These are phyloP conservation scores for Patiria pectinifera DNA, from an alignment of 53 echinoderm and acorn worm species.

Conservation along the genomic window DNA sequence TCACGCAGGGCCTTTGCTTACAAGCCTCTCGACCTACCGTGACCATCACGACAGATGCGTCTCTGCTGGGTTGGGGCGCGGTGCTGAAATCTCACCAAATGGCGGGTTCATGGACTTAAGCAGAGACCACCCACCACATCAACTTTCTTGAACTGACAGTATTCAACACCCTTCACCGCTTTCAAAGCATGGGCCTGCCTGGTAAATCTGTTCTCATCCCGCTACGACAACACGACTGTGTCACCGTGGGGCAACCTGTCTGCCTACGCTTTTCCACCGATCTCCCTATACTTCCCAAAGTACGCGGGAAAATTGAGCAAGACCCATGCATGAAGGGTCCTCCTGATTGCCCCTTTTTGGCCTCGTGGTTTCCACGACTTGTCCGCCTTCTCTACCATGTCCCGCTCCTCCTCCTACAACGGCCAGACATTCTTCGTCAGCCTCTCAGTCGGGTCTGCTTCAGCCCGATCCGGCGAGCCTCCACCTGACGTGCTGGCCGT, in stretches of 20 bases:
- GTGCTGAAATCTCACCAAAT: too few species aligned
- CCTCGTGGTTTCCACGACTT: conserved; percentile 4
- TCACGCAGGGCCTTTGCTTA: too few species aligned
- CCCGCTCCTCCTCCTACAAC: neutral
- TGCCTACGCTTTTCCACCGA: neutral
- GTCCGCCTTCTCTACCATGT: neutral
- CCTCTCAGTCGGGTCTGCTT: neutral
- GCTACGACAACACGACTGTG: too few species aligned
- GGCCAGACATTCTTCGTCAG: neutral
- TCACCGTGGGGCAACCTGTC: neutral
- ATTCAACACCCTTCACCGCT: too few species aligned
- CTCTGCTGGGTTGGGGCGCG: too few species aligned
- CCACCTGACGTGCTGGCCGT: conserved; percentile 12
- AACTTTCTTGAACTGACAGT: too few species aligned
- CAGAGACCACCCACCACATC: too few species aligned
- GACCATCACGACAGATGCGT: too few species aligned
- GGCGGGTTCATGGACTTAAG: too few species aligned
- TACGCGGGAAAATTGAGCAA: neutral
- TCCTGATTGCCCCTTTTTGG: conserved; percentile 20
- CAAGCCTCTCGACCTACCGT: too few species aligned
- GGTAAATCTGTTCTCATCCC: too few species aligned
- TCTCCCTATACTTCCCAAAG: neutral
- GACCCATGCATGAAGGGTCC: conserved; percentile 1
- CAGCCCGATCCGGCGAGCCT: neutral
- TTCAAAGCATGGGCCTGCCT: too few species aligned